Base-by-base conservation (phyloP, 2,797 vertebrate genomes). In the Dromococcyx pavoninus region DNA sequence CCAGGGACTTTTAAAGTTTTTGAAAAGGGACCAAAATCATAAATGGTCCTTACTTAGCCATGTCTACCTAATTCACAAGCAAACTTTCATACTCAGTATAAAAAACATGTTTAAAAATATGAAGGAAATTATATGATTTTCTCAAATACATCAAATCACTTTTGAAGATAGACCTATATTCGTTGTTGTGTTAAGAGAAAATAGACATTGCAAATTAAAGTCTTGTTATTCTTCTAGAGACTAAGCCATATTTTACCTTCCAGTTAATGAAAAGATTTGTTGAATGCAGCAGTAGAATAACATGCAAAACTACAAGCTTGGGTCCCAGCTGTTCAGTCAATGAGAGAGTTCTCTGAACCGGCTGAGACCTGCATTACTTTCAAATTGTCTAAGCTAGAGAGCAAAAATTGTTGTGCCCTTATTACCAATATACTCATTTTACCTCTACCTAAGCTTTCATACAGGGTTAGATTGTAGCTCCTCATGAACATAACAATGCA, bases 1-100 rank as follows among this genome's bases (percentile, higher is more conserved):
- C 94, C 91, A 77, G 57, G 91, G 86, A 94, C 84, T 91, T 96
- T 92, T 95, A 57, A 90, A 90, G 70, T 78, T 94, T 82, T 95
- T 97, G 85, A 82, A 95, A 89, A 80, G 84, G 72, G 64, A 95
- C 39, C 82, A 88, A 93, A 91, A 95, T 90, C 43, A 61, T 93
- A 81, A 95, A 77, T 89, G 50, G 58, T 94, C 46, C 90, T 94
- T 92, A 83, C 75, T 80, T 89, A 94, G 53, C 54, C 69, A 80
- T 11, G 4, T 57, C 53, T 94, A 73, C 54, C 25, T 93, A 89
- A 94, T 89, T 93, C 81, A 72, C 43, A 89, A 93, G 51, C 18
- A 81, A n/a, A 57, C 19, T 75, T 94, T 86, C 32, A 80, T 87
- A 94, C 17, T 54, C 6, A 24, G 2, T 78, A 94, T 76, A 61